These are phyloP conservation scores for Drosophila simulans DNA, from an alignment of 1,140 invertebrate genomes.

Conservation along the genomic window DNA sequence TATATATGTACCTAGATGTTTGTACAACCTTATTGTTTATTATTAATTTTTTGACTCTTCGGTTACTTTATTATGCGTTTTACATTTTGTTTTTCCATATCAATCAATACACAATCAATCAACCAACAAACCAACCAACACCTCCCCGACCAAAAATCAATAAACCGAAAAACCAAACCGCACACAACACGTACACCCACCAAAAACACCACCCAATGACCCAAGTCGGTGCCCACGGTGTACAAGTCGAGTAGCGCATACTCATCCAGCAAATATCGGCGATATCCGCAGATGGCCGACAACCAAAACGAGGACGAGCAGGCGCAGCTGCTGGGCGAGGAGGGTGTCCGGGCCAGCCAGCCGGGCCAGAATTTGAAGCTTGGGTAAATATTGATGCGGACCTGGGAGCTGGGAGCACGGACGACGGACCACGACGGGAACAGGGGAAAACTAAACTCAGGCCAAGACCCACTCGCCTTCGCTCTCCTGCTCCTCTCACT, in stretches of 20 bases:
- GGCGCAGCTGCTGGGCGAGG: conserved; percentile 96
- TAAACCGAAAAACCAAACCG: conserved; percentile 45
- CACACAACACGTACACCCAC: conserved; percentile 32
- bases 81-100: conserved; percentile 73
- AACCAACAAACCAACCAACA: conserved; percentile 48
- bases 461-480: conserved; percentile 48
- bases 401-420: conserved; percentile 11
- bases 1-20: conserved; percentile 25
- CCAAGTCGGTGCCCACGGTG: conserved; percentile 80
- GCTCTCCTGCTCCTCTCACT: conserved; percentile 54
- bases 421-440: conserved; percentile 6
- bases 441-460: conserved; percentile 75
- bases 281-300: conserved; percentile 92
- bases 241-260: conserved; percentile 73
- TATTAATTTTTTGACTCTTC: conserved; percentile 42
- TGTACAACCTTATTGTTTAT: conserved; percentile 45
- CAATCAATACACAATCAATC: conserved; percentile 57
- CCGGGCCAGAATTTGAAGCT: conserved; percentile 95
- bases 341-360: conserved; percentile 95
- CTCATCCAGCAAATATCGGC: conserved; percentile 81
- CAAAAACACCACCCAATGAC: conserved; percentile 30
- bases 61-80: conserved; percentile 73
- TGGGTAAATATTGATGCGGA: conserved; percentile 89
- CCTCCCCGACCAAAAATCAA: conserved; percentile 38
- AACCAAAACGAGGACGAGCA: conserved; percentile 96